phyloP scores from a whole-genome alignment of 2,113 vertebrate species.

The Perca schrenkii region DNA sequence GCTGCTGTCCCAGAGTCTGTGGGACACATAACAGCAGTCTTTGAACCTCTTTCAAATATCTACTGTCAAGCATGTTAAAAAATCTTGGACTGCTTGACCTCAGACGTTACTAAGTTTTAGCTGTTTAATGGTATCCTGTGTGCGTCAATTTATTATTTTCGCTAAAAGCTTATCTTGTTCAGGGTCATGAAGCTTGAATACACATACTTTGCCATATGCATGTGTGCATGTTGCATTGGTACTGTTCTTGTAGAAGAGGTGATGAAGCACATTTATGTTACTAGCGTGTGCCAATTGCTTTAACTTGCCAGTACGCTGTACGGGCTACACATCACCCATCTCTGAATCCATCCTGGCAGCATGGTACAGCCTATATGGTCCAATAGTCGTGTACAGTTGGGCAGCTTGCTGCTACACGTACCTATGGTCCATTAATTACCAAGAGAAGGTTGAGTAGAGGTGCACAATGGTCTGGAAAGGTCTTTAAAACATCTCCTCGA shows the following conservation, averaged over 20 bases:
- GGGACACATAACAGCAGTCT: conserved; percentile 69
- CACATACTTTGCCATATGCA: neutral
- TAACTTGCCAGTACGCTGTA: neutral
- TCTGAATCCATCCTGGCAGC: conserved; percentile 34
- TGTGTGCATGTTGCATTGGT: neutral
- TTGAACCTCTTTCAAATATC: conserved; percentile 57
- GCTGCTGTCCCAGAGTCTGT: conserved; percentile 64
- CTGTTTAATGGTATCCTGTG: neutral
- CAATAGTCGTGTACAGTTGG: conserved; percentile 4
- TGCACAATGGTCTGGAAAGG: conserved; percentile 58
- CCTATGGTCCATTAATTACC: conserved; percentile 33
- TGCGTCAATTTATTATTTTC: neutral
- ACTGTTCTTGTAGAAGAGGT: neutral
- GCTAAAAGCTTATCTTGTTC: neutral
- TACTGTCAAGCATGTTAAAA: conserved; percentile 41
- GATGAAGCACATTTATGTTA: neutral
- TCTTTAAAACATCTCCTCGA: conserved; percentile 48
- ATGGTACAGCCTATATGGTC: neutral
- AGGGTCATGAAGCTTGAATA: neutral
- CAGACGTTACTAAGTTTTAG: neutral
- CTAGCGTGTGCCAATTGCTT: neutral
- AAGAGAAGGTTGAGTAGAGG: conserved; percentile 33
- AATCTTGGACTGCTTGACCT: conserved; percentile 53
- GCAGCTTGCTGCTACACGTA: conserved; percentile 36
- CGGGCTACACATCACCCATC: conserved; percentile 4